Conservation (phyloP, 2,797 vertebrate genomes). For the Echiichthys vipera region DNA sequence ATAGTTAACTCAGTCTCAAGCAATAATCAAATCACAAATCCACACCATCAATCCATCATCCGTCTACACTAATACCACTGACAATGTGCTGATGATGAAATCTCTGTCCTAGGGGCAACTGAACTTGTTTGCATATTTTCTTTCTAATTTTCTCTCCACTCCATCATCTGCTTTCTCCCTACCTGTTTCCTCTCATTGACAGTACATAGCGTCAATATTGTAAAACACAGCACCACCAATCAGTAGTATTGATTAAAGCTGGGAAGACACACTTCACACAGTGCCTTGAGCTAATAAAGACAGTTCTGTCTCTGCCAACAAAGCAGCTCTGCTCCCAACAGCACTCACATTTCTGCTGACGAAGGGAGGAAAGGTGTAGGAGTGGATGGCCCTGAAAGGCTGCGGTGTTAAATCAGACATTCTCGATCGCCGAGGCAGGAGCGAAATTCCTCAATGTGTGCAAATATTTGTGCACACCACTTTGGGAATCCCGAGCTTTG, state of each 20-base stretch:
- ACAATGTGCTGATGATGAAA: neutral
- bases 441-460: slow-evolving; percentile 70
- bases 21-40: slow-evolving; percentile 21
- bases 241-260: slow-evolving; percentile 42
- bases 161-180: slow-evolving; percentile 12
- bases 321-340: slow-evolving; percentile 34
- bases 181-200: slow-evolving; percentile 10
- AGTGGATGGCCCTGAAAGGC: slow-evolving; percentile 49
- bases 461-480: slow-evolving; percentile 75
- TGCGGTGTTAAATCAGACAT: slow-evolving; percentile 70
- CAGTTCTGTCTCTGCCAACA: slow-evolving; percentile 47
- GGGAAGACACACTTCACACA: slow-evolving; percentile 1
- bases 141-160: neutral
- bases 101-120: neutral
- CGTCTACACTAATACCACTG: slow-evolving; percentile 1
- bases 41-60: slow-evolving; percentile 7
- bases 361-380: slow-evolving; percentile 56
- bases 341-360: slow-evolving; percentile 58
- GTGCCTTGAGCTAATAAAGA: slow-evolving; percentile 47
- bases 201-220: slow-evolving; percentile 17
- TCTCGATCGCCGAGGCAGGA: slow-evolving; percentile 51
- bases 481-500: slow-evolving; percentile 61
- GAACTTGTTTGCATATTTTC: neutral
- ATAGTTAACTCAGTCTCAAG: slow-evolving; percentile 1
- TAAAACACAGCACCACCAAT: slow-evolving; percentile 19